phyloP scores from a whole-genome alignment of 2,797 vertebrate genomes.

The Coracias cyanogaster region DNA sequence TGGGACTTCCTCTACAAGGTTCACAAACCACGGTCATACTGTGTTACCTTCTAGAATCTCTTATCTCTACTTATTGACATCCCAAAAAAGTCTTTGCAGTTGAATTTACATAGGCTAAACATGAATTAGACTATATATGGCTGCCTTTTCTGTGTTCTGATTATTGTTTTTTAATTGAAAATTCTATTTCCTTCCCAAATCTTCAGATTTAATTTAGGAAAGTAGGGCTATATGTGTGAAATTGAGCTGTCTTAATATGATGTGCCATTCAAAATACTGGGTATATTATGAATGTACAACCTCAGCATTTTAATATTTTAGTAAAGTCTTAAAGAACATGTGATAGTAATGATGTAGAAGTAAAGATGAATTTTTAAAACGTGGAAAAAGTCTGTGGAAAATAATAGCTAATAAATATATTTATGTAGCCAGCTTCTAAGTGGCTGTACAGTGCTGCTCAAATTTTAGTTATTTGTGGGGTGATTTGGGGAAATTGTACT shows the following conservation, averaged over 20 bases:
- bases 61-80: background rate
- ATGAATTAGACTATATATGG: background rate
- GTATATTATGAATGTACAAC: background rate
- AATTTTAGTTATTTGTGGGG: background rate
- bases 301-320: background rate
- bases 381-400: background rate
- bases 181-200: background rate
- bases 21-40: background rate
- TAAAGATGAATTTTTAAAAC: background rate
- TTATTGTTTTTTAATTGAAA: background rate
- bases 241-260: background rate
- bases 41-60: background rate
- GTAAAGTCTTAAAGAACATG: background rate
- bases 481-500: background rate
- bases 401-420: background rate
- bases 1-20: background rate
- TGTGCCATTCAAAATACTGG: background rate
- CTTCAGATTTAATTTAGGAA: background rate
- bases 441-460: background rate
- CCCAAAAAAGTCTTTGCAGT: background rate
- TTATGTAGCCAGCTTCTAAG: background rate
- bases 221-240: background rate
- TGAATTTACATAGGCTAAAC: background rate
- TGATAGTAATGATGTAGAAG: too few species aligned
- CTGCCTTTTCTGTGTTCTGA: background rate